Conservation (phyloP, 2,797 vertebrate genomes). For the Aselliscus stoliczkanus region DNA sequence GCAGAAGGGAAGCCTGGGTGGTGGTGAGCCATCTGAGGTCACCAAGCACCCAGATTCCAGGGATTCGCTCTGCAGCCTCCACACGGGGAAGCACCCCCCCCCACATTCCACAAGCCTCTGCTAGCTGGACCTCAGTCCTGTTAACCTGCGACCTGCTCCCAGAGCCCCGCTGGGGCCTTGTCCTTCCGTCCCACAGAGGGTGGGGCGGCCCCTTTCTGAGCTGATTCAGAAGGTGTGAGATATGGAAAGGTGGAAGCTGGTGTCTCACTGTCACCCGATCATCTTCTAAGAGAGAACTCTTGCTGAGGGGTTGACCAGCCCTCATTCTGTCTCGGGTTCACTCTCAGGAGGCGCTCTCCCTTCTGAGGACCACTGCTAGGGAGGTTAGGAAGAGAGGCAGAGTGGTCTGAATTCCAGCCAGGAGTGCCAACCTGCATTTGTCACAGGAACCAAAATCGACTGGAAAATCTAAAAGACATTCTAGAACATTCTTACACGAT, state of each 20-base stretch:
- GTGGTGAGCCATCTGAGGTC: not conserved
- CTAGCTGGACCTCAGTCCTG: not conserved
- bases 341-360: fast-evolving
- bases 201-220: fast-evolving
- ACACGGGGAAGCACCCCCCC: not conserved
- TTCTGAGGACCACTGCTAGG: not conserved
- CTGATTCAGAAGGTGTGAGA: not conserved
- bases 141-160: not conserved
- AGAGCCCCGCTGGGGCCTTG: not conserved
- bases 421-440: not conserved
- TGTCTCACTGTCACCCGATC: not conserved
- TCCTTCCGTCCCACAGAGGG: not conserved
- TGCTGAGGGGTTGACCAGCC: too few species aligned
- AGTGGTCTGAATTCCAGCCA: not conserved
- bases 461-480: not conserved
- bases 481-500: not conserved
- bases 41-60: not conserved
- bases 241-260: fast-evolving
- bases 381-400: not conserved
- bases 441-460: not conserved
- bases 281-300: not conserved
- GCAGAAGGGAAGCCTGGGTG: too few species aligned
- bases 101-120: not conserved
- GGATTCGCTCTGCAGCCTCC: not conserved
- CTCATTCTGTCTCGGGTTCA: not conserved